Evolutionary conservation across 2,797 vertebrate genomes (phyloP).

Genomic region (Pangasius sanitwongsei): DNA sequence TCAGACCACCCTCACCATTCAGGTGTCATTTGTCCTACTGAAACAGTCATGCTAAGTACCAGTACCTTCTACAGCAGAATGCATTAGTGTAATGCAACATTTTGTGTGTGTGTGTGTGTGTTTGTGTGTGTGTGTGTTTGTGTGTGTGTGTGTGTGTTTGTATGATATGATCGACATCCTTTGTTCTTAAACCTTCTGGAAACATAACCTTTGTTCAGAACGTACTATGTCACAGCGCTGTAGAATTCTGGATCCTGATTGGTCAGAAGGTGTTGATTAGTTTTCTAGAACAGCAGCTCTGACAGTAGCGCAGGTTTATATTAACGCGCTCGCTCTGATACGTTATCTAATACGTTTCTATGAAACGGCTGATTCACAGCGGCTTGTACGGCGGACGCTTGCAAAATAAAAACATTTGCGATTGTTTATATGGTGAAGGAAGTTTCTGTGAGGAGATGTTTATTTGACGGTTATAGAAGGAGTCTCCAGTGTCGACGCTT

Average conservation of each 20-base stretch:
- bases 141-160: not conserved
- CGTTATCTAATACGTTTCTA: not conserved
- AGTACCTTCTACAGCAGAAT: not conserved
- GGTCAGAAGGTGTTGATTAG: not conserved
- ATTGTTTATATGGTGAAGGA: not conserved
- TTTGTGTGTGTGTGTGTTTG: not conserved
- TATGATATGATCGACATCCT: not conserved
- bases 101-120: slow-evolving; percentile 13
- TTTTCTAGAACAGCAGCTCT: not conserved
- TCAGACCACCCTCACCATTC: not conserved
- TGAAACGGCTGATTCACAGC: not conserved
- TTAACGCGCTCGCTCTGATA: not conserved
- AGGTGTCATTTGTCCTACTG: not conserved
- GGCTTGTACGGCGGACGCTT: not conserved
- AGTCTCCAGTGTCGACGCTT: not conserved
- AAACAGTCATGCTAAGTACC: not conserved
- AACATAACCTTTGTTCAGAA: not conserved
- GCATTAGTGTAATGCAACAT: not conserved
- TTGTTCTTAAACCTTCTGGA: not conserved
- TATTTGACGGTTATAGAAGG: not conserved
- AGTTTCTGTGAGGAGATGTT: not conserved
- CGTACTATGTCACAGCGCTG: not conserved
- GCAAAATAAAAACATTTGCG: not conserved
- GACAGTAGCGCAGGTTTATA: not conserved
- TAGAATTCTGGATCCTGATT: not conserved